Conservation (phyloP, 2,113 vertebrate genomes). For the Empidonax alnorum region DNA sequence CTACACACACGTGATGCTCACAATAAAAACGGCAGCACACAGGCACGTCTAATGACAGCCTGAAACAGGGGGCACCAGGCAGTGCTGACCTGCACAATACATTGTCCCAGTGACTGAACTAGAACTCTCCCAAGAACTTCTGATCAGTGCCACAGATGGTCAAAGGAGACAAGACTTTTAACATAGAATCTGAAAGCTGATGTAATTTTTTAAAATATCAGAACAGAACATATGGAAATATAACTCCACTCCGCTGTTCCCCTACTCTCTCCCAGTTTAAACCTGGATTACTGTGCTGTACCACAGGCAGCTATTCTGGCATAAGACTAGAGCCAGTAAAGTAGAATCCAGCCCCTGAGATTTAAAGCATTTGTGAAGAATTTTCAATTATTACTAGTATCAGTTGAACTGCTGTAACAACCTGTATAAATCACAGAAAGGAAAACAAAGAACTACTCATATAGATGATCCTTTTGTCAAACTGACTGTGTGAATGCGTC, state of each 20-base stretch:
- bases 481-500: conserved; percentile 12
- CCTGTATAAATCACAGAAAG: conserved; percentile 57
- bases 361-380: conserved; percentile 70
- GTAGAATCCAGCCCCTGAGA: conserved; percentile 1
- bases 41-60: background rate
- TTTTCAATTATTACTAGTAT: conserved; percentile 71
- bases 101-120: too few relatives aligned
- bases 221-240: background rate
- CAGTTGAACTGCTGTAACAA: conserved; percentile 64
- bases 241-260: background rate
- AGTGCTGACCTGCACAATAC: rapidly evolving
- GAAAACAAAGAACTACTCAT: conserved; percentile 72
- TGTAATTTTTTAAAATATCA: conserved; percentile 23
- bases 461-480: conserved; percentile 60
- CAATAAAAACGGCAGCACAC: background rate
- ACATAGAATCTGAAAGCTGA: conserved; percentile 18
- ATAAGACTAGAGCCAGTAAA: background rate
- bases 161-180: conserved; percentile 1
- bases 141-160: background rate
- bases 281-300: background rate
- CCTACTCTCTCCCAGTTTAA: background rate
- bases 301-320: background rate
- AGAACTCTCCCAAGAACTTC: background rate
- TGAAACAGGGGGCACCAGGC: background rate
- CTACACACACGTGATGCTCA: background rate